Percentiles rank a stretch among this genome's conserved stretches.
Conservation (phyloP, 2,888 invertebrate species). For the Megaustenia siamemsis region DNA sequence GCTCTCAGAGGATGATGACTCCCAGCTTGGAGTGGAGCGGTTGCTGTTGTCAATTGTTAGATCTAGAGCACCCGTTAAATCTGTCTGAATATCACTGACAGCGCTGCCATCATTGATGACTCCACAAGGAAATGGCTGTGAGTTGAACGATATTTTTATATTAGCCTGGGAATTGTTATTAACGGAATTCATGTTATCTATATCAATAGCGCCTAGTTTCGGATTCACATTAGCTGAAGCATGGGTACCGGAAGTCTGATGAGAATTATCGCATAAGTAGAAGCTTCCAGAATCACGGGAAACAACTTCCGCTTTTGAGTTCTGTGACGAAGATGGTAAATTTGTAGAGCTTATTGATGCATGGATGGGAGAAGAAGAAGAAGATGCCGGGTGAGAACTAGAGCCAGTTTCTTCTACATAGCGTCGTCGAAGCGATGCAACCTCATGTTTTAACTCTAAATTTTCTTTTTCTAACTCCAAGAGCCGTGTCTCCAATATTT, state of each 20-base stretch:
- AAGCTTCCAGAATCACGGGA: not conserved
- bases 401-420: constrained; percentile 59
- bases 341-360: not conserved
- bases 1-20: not conserved
- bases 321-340: not conserved
- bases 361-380: not conserved
- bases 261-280: too few relatives aligned
- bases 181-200: not conserved
- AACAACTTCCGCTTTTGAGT: constrained; percentile 1
- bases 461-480: constrained; percentile 79
- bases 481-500: constrained; percentile 73
- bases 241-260: not conserved
- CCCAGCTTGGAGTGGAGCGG: not conserved
- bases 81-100: not conserved
- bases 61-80: constrained; percentile 6
- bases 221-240: not conserved
- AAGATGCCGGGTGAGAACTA: not conserved
- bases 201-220: not conserved
- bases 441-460: constrained; percentile 77
- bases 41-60: constrained; percentile 14
- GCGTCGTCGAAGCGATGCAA: constrained; percentile 74
- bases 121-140: not conserved
- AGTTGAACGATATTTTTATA: not conserved
- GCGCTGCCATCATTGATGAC: not conserved
- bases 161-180: not conserved